A percentile compares a stretch with the other conserved stretches of the same genome.
These are phyloP conservation scores for Okapia johnstoni DNA, from an alignment of 2,113 vertebrate genomes.

Conservation along the genomic window DNA sequence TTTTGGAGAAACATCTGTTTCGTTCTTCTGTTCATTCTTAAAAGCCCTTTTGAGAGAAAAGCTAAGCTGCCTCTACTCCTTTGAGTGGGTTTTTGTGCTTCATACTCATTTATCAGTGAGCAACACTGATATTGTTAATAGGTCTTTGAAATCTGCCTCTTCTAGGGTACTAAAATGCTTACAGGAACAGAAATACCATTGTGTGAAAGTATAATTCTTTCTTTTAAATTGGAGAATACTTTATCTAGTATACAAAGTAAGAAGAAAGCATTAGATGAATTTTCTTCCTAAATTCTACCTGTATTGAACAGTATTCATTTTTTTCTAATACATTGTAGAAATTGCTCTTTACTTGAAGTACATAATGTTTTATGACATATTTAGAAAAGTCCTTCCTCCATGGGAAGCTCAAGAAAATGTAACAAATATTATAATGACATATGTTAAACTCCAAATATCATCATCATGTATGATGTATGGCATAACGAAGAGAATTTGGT, in stretches of 20 bases:
- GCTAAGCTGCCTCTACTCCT: slow-evolving; percentile 70
- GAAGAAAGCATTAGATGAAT: slow-evolving; percentile 66
- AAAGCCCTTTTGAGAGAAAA: slow-evolving; percentile 71
- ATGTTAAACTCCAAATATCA: not conserved
- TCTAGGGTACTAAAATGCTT: slow-evolving; percentile 83
- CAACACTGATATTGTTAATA: slow-evolving; percentile 88
- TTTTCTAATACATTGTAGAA: not conserved
- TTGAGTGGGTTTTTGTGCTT: slow-evolving; percentile 77
- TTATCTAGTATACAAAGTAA: slow-evolving; percentile 78
- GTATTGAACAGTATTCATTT: not conserved
- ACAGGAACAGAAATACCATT: slow-evolving; percentile 86
- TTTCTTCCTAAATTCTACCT: not conserved
- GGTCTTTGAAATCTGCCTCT: slow-evolving; percentile 87
- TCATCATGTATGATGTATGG: not conserved
- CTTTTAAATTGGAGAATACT: slow-evolving; percentile 74
- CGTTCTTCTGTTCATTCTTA: not conserved
- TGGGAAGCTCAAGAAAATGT: not conserved
- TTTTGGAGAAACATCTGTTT: not conserved
- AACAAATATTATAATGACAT: not conserved
- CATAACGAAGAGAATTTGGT: not conserved
- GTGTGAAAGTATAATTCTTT: slow-evolving; percentile 82
- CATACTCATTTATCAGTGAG: slow-evolving; percentile 84
- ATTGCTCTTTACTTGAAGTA: not conserved
- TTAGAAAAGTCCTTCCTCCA: not conserved
- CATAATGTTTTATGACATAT: not conserved